phyloP scores from a whole-genome alignment of 2,113 vertebrate species.

The Probosciger aterrimus region DNA sequence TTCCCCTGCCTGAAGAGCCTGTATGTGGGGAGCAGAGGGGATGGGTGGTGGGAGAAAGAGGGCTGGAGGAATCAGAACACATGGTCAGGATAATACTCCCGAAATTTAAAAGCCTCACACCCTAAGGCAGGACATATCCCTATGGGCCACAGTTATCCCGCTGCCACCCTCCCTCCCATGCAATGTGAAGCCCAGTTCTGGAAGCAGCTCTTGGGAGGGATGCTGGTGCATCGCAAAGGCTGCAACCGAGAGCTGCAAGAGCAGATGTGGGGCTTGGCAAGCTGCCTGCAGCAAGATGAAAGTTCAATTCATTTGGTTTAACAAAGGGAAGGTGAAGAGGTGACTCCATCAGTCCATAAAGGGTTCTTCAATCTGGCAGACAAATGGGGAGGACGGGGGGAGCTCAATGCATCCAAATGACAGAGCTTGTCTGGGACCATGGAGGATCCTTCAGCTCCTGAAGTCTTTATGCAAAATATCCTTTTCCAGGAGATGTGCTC shows the following conservation, averaged over 20 bases:
- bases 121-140: not conserved
- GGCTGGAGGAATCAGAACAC: not conserved
- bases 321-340: not conserved
- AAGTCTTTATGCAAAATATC: not conserved
- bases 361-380: not conserved
- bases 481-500: not conserved
- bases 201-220: not conserved
- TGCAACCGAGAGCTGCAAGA: not conserved
- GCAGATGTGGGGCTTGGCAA: fast-evolving
- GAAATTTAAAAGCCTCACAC: fast-evolving
- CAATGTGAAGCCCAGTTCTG: fast-evolving
- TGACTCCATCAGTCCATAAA: not conserved
- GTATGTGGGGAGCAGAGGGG: not conserved
- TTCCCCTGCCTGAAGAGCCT: not conserved
- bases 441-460: not conserved
- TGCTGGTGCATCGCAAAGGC: not conserved
- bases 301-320: not conserved
- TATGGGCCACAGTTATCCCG: fast-evolving
- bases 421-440: not conserved
- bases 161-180: not conserved
- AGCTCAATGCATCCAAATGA: not conserved
- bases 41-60: not conserved
- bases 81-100: fast-evolving
- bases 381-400: not conserved
- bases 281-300: not conserved